phyloP scores from a whole-genome alignment of 1,140 invertebrate genomes.

The Drosophila saltans region DNA sequence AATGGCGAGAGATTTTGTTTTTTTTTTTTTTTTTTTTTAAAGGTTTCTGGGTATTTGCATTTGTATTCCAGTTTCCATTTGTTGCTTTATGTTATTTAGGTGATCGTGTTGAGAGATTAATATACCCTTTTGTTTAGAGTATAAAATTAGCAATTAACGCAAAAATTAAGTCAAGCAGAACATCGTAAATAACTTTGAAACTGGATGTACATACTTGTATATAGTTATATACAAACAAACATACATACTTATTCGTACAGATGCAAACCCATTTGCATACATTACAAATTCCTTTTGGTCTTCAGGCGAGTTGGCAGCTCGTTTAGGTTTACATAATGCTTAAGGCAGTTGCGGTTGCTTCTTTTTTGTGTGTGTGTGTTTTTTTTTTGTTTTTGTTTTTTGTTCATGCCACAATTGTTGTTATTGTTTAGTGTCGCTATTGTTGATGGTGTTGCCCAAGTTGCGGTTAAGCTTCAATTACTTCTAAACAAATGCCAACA shows the following conservation, averaged over 20 bases:
- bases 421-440: slow-evolving; percentile 72
- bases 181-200: slow-evolving; percentile 27
- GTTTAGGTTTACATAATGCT: slow-evolving; percentile 76
- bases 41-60: not conserved
- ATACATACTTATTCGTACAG: not conserved
- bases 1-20: not conserved
- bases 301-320: slow-evolving; percentile 41
- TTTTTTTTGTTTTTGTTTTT: slow-evolving; percentile 52
- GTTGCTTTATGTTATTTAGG: not conserved
- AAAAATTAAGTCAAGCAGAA: slow-evolving; percentile 52
- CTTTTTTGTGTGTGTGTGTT: slow-evolving; percentile 36
- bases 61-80: not conserved
- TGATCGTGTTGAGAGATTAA: not conserved
- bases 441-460: slow-evolving; percentile 48
- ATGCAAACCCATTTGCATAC: slow-evolving; percentile 61
- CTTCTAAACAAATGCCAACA: slow-evolving; percentile 79
- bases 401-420: slow-evolving; percentile 43
- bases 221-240: slow-evolving; percentile 15
- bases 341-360: slow-evolving; percentile 70
- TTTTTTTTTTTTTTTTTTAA: too few species aligned
- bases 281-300: slow-evolving; percentile 32
- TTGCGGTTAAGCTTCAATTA: slow-evolving; percentile 77
- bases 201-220: slow-evolving; percentile 8
- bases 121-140: slow-evolving; percentile 2
- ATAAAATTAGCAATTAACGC: slow-evolving; percentile 12